These are phyloP conservation scores for Myotis daubentonii DNA, from an alignment of 2,797 vertebrate genomes.

Conservation along the genomic window DNA sequence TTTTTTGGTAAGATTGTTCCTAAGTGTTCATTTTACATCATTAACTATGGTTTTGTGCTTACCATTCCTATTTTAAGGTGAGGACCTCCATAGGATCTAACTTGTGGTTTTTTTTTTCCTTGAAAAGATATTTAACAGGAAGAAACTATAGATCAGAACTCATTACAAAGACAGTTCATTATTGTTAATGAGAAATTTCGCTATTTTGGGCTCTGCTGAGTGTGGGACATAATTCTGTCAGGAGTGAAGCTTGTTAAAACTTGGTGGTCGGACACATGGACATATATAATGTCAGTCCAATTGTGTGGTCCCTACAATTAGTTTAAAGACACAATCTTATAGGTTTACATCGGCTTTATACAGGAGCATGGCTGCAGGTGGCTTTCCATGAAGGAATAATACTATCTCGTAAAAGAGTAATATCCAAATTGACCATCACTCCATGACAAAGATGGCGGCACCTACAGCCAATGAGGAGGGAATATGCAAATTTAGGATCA, in stretches of 20 bases:
- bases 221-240: slow-evolving; percentile 73
- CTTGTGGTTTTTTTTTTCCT: slow-evolving; percentile 75
- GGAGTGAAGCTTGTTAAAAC: slow-evolving; percentile 79
- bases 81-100: slow-evolving; percentile 79
- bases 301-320: slow-evolving; percentile 61
- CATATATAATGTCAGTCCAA: slow-evolving; percentile 65
- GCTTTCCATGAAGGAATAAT: slow-evolving; percentile 33
- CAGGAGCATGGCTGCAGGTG: background rate
- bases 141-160: slow-evolving; percentile 83
- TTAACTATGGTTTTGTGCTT: slow-evolving; percentile 77
- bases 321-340: slow-evolving; percentile 57
- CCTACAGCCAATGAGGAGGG: too few species aligned
- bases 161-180: slow-evolving; percentile 85
- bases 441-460: too few species aligned
- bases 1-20: slow-evolving; percentile 60
- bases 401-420: too few species aligned
- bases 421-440: too few species aligned
- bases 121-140: slow-evolving; percentile 82
- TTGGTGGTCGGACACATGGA: slow-evolving; percentile 76
- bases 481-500: too few species aligned
- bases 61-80: slow-evolving; percentile 78
- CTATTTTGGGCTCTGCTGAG: slow-evolving; percentile 83
- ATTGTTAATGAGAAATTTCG: slow-evolving; percentile 87
- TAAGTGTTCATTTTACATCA: slow-evolving; percentile 74
- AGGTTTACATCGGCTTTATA: slow-evolving; percentile 3